Evolutionary conservation across 1,140 invertebrate species (phyloP).

Genomic region (Halesus radiatus): DNA sequence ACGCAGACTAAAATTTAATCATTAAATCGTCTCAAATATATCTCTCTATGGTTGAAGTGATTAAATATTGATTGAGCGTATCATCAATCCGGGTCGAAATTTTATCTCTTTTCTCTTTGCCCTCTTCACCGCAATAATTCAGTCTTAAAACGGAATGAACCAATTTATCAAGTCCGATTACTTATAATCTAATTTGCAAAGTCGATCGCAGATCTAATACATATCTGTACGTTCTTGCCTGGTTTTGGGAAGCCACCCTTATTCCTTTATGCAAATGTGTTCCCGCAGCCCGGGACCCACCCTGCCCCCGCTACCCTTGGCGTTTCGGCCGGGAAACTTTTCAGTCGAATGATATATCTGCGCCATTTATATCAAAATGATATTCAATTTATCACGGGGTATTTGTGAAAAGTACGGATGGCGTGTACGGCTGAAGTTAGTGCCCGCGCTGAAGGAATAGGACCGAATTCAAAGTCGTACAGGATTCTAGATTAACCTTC

Average conservation of each 20-base stretch:
- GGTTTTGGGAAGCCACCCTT: not conserved
- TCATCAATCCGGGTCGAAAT: too few relatives aligned
- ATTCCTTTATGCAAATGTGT: constrained; percentile 54
- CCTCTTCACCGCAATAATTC: not conserved
- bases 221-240: constrained; percentile 5
- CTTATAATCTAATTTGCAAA: constrained; percentile 27
- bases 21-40: too few relatives aligned
- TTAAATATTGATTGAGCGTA: too few relatives aligned
- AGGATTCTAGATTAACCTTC: too few relatives aligned
- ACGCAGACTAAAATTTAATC: too few relatives aligned
- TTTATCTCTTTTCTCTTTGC: too few relatives aligned
- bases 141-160: not conserved
- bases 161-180: constrained; percentile 21
- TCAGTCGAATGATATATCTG: constrained; percentile 53
- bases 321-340: constrained; percentile 46
- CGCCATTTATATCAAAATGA: constrained; percentile 57
- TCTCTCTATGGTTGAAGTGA: too few relatives aligned
- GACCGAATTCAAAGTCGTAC: too few relatives aligned
- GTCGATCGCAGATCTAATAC: not conserved
- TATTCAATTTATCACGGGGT: constrained; percentile 56
- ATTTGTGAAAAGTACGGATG: constrained; percentile 47
- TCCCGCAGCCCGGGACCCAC: constrained; percentile 4
- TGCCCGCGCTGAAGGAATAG: not conserved
- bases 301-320: not conserved
- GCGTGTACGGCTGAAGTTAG: not conserved